Conservation (phyloP, 2,888 invertebrate species). For the Torymus tubicola region DNA sequence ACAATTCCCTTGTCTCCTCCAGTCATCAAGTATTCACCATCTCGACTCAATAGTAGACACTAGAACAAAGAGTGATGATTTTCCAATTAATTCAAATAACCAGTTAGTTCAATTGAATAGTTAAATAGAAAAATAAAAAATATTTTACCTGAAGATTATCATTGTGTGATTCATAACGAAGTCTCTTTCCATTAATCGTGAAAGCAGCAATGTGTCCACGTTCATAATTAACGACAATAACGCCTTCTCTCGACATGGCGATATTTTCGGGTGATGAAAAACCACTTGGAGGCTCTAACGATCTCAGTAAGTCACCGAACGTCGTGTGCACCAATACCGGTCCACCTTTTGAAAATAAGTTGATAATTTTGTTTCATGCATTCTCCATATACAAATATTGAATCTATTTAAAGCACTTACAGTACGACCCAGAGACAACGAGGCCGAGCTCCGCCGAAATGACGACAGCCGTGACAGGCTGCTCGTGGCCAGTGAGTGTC, state of each 20-base stretch:
- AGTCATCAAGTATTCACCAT: slow-evolving; percentile 99
- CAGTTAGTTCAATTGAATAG: too few relatives aligned
- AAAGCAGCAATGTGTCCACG: slow-evolving; percentile 94
- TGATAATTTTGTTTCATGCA: not conserved
- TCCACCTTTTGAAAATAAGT: slow-evolving; percentile 81
- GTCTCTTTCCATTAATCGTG: slow-evolving; percentile 94
- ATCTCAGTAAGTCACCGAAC: slow-evolving; percentile 95
- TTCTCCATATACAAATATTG: not conserved
- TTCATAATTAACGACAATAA: slow-evolving; percentile 95
- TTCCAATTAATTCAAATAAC: too few relatives aligned
- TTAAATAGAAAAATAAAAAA: slow-evolving; percentile 3
- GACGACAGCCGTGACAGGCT: slow-evolving; percentile 95
- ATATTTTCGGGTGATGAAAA: slow-evolving; percentile 90
- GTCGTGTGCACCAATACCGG: slow-evolving; percentile 98
- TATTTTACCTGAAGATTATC: slow-evolving; percentile 92
- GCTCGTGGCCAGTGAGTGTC: slow-evolving; percentile 97
- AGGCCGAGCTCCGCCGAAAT: slow-evolving; percentile 98
- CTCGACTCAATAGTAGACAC: slow-evolving; percentile 95
- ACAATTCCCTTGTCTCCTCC: slow-evolving; percentile 98
- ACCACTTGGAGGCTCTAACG: slow-evolving; percentile 88
- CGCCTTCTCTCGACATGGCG: slow-evolving; percentile 96
- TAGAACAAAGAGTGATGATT: slow-evolving; percentile 69
- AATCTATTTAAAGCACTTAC: slow-evolving; percentile 72
- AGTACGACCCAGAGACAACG: slow-evolving; percentile 94
- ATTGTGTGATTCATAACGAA: slow-evolving; percentile 94